Evolutionary conservation across 1,140 invertebrate species (phyloP).

Genomic region (Lethocerus indicus): DNA sequence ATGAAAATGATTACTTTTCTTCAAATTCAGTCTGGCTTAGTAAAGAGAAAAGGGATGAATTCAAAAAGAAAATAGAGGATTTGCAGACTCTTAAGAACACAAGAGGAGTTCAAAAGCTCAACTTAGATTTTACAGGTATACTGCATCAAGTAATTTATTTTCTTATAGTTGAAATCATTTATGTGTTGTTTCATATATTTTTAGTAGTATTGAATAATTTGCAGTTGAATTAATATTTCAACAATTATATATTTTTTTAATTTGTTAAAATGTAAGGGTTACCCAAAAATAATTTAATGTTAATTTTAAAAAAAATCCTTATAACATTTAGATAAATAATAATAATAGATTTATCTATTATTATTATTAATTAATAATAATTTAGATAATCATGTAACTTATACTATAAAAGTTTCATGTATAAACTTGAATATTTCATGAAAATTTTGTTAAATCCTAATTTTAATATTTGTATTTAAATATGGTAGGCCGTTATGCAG

Average conservation of each 20-base stretch:
- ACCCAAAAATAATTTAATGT: too few relatives aligned
- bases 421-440: neutral
- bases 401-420: neutral
- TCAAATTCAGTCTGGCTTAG: constrained; percentile 66
- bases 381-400: neutral
- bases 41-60: constrained; percentile 43
- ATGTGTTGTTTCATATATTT: neutral
- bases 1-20: constrained; percentile 86
- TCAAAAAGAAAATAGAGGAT: constrained; percentile 51
- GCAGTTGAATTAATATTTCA: too few relatives aligned
- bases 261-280: too few relatives aligned
- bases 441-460: neutral
- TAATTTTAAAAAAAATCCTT: too few relatives aligned
- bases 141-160: neutral
- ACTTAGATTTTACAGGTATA: constrained; percentile 66
- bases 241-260: too few relatives aligned
- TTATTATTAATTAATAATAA: too few relatives aligned
- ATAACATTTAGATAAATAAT: too few relatives aligned
- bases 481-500: neutral
- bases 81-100: constrained; percentile 48
- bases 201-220: neutral
- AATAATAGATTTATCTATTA: too few relatives aligned
- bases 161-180: neutral
- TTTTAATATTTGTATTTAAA: neutral
- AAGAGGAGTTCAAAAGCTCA: constrained; percentile 48